Base-by-base conservation (phyloP, 2,797 vertebrate species). In the Hyperoplus lanceolatus region DNA sequence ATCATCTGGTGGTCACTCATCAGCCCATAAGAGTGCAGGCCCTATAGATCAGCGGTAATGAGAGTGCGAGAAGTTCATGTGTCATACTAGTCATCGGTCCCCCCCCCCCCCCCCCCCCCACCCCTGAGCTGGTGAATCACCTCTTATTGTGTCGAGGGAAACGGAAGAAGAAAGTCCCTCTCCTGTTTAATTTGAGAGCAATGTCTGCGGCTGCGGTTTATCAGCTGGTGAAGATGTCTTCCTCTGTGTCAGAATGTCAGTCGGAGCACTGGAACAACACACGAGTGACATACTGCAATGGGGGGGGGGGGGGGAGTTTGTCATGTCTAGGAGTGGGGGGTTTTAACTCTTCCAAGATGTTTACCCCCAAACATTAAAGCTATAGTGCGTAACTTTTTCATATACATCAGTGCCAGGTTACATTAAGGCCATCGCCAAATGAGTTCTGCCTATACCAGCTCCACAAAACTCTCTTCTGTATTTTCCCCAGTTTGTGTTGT, bases 41-140 rank as follows among this genome's bases (percentile, higher is more conserved):
- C 39, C 62, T 79, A 91, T 86, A 57, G 80, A 89, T 89, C 72
- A 73, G 3, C 53, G 62, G 62, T 90, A 90, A 91, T 85, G 78
- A 84, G 83, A 76, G 79, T 68, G 82, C 18, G 83, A 84, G 86
- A 76, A 81, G 77, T 84, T 87, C 83, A 78, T 62, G 77, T 89
- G 87, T 84, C 90, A 79, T 54, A 56, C 75, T 66, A 83, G 90
- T 89, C 81, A 85, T 85, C 68, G 38, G 61, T 61, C 18, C 41
- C 82, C 14, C 29, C 3, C 3, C 29, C 29, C 29, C 29, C 29
- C 29, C 73, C 69, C 80, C 77, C 67, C 29, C 73, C 69, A 78
- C 77, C 67, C 18, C 5, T 0, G 69, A 74, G 80, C 39, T 53
- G 61, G 80, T 82, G 83, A 89, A 91, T 90, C 81, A 84, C 68